Conservation (phyloP, 2,888 invertebrate species). For the Nebria brevicollis region DNA sequence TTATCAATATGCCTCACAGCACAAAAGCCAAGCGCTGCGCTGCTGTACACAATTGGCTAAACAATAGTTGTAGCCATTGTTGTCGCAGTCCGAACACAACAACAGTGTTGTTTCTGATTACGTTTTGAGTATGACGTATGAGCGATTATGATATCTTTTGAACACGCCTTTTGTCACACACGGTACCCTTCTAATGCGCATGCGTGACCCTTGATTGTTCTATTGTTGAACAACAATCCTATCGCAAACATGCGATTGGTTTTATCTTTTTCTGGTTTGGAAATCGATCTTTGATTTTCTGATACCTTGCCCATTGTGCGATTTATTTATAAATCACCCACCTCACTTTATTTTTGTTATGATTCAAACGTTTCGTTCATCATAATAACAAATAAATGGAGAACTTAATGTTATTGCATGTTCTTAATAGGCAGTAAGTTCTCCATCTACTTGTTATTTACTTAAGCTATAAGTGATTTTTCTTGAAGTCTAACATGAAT, state of each 20-base stretch:
- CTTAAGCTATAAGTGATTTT: too few relatives aligned
- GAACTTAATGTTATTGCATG: too few relatives aligned
- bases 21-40: conserved; percentile 51
- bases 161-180: conserved; percentile 42
- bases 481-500: too few relatives aligned
- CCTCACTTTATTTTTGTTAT: not conserved
- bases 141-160: conserved; percentile 53
- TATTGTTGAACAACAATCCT: conserved; percentile 37
- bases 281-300: not conserved
- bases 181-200: conserved; percentile 5
- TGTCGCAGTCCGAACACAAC: conserved; percentile 50
- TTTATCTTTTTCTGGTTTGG: conserved; percentile 7
- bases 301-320: not conserved
- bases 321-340: not conserved
- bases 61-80: conserved; percentile 54
- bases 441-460: too few relatives aligned
- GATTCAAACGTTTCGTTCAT: not conserved
- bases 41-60: conserved; percentile 41
- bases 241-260: conserved; percentile 18
- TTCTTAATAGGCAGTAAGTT: too few relatives aligned
- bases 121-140: conserved; percentile 63
- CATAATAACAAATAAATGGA: too few relatives aligned
- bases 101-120: conserved; percentile 55
- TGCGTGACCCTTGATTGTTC: conserved; percentile 18
- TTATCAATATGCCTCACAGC: conserved; percentile 35